Evolutionary conservation across 2,888 invertebrate species (phyloP).

Genomic region (Drosophila meridionalis): DNA sequence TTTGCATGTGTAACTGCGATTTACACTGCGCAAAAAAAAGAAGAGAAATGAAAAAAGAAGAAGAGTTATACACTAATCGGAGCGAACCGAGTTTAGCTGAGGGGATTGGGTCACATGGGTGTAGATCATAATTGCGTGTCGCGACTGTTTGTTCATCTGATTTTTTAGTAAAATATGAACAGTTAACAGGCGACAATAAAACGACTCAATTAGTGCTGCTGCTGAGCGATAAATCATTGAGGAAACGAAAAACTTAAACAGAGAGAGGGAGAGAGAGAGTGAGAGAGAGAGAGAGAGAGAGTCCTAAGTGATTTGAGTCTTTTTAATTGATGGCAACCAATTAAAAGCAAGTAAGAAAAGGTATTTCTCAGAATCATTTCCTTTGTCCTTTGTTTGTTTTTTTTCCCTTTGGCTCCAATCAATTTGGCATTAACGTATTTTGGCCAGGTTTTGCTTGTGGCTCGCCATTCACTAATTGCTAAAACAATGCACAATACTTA

Average conservation of each 20-base stretch:
- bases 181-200: conserved; percentile 43
- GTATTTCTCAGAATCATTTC: conserved; percentile 8
- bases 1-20: conserved; percentile 80
- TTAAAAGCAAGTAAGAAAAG: conserved; percentile 11
- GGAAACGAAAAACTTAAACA: background rate
- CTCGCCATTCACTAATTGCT: conserved; percentile 46
- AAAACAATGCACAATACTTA: conserved; percentile 54
- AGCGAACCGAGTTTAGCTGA: conserved; percentile 31
- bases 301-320: background rate
- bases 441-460: background rate
- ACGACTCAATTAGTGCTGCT: conserved; percentile 29
- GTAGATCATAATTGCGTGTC: conserved; percentile 56
- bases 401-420: conserved; percentile 33
- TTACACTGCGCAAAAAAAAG: conserved; percentile 74
- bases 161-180: conserved; percentile 51
- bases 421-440: conserved; percentile 47
- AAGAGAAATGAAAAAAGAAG: background rate
- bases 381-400: conserved; percentile 10
- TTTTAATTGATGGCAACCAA: conserved; percentile 20
- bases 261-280: background rate
- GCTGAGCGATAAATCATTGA: conserved; percentile 20
- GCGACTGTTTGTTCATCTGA: conserved; percentile 39
- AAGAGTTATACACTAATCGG: conserved; percentile 61
- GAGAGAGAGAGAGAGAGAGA: background rate
- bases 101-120: conserved; percentile 29